Evolutionary conservation across 2,797 vertebrate species (phyloP), one percentile per base, ranked within the genome.

Genomic region (Neosilurus mollespiculum): DNA sequence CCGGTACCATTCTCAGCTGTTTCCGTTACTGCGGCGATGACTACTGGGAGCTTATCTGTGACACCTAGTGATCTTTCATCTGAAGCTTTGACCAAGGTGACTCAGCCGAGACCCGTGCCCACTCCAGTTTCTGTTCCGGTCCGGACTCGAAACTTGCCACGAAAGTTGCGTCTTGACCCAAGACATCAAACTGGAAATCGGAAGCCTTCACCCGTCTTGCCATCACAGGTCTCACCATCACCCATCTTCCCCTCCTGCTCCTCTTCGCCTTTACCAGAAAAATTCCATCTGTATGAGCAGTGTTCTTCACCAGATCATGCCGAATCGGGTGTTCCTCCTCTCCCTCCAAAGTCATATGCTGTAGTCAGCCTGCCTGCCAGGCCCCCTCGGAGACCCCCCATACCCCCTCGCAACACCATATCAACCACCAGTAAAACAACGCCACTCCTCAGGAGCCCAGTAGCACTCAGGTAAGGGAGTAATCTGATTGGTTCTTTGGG

Each of bases 341-440:
- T 97, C 49, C 96, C 96, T 10, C 93, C 94, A 37, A 98, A 98
- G 87, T 88, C 89, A n/a, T 93, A 94, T 26, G 75, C 86, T 16
- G 58, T 84, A 9, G 18, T 22, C 59, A 4, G 15, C 84, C 1
- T 81, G 93, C 87, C 54, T 92, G 90, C n/a, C 92, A 89, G 4
- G 20, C 34, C 91, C 53, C 91, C 70, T 24, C 86, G 89, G 20
- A 90, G 92, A 3, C 78, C 87, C 2, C 91, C 91, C 1, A 54
- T 88, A 24, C 91, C 92, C 0, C 88, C 90, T 0, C 91, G 87
- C 59, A 53, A 18, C 34, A 15, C 30, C 5, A 15, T 12, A n/a
- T 11, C 64, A 54, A 7, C 14, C 71, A 30, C 24, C 61, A 61
- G 3, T 54, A 78, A 37, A 20, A 9, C 5, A 4, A 24, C 61